These are phyloP conservation scores for Gymnoscopelus braueri DNA, from an alignment of 2,797 vertebrate genomes.

Conservation along the genomic window DNA sequence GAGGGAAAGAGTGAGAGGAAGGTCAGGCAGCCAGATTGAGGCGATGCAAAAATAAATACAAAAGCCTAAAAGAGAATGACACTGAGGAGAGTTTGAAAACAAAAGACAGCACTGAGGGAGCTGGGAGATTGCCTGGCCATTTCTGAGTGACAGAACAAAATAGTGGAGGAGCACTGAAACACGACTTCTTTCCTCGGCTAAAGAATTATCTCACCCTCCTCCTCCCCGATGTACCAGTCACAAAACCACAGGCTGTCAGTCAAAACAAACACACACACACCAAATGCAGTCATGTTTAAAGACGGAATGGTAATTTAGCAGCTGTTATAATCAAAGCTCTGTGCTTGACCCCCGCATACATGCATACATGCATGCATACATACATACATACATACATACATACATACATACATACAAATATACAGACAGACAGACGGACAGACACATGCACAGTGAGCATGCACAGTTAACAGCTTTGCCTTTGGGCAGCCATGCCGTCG, in stretches of 20 bases:
- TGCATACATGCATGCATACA: no score
- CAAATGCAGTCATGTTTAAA: slow-evolving; percentile 33
- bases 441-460: slow-evolving; percentile 38
- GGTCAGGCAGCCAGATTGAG: slow-evolving; percentile 46
- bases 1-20: slow-evolving; percentile 45
- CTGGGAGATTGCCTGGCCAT: slow-evolving; percentile 12
- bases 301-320: slow-evolving; percentile 50
- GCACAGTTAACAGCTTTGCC: slow-evolving; percentile 47
- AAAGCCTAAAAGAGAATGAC: slow-evolving; percentile 22
- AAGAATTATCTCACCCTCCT: slow-evolving; percentile 16
- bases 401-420: no score
- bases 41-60: slow-evolving; percentile 2
- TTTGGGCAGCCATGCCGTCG: slow-evolving; percentile 37
- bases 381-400: no score
- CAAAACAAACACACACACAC: slow-evolving; percentile 36
- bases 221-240: slow-evolving; percentile 28
- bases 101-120: slow-evolving; percentile 4
- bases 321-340: slow-evolving; percentile 58
- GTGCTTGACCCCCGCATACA: neutral
- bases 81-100: slow-evolving; percentile 15
- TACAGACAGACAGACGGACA: no score
- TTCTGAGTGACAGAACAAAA: slow-evolving; percentile 19
- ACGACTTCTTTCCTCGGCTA: slow-evolving; percentile 32
- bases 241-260: slow-evolving; percentile 24
- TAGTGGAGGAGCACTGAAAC: slow-evolving; percentile 25